A percentile compares a stretch with the other conserved stretches of the same genome.
Evolutionary conservation across 2,888 invertebrate genomes (phyloP).

Genomic region (Aspidiotus destructor): DNA sequence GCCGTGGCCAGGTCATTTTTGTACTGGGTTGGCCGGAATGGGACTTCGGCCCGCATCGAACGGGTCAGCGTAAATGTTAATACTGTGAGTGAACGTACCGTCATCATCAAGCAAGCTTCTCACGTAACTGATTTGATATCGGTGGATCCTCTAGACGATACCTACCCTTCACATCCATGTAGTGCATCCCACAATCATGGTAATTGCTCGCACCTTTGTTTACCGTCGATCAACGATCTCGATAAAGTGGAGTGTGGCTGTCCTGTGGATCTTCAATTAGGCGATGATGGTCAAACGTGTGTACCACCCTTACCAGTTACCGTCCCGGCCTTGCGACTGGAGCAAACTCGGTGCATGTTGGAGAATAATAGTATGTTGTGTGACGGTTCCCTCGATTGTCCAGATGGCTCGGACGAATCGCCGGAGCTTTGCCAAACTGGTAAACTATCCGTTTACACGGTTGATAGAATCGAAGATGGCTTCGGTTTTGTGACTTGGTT

Average conservation of each 20-base stretch:
- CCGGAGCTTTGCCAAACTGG: conserved; percentile 38
- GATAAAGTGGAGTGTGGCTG: conserved; percentile 69
- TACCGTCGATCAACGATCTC: conserved; percentile 53
- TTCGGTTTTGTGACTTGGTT: too few relatives aligned
- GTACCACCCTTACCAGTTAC: too few relatives aligned
- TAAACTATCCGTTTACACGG: too few relatives aligned
- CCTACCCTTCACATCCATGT: conserved; percentile 51
- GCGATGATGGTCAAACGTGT: conserved; percentile 48
- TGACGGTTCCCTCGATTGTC: conserved; percentile 67
- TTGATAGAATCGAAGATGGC: too few relatives aligned
- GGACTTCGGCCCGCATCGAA: conserved; percentile 52
- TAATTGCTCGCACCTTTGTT: conserved; percentile 62
- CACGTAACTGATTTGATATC: conserved; percentile 54
- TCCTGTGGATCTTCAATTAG: conserved; percentile 55
- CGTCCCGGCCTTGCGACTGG: too few relatives aligned
- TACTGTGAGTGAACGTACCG: conserved; percentile 49
- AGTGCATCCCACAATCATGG: conserved; percentile 48
- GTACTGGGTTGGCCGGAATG: too few relatives aligned
- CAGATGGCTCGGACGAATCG: conserved; percentile 70
- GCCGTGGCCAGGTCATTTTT: too few relatives aligned
- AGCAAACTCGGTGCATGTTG: too few relatives aligned
- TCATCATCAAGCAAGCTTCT: conserved; percentile 52
- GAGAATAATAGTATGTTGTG: conserved; percentile 49
- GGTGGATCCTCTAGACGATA: conserved; percentile 41
- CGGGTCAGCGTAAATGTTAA: conserved; percentile 58